These are phyloP conservation scores for Tipula confusa DNA, from an alignment of 2,888 invertebrate genomes.

Conservation along the genomic window DNA sequence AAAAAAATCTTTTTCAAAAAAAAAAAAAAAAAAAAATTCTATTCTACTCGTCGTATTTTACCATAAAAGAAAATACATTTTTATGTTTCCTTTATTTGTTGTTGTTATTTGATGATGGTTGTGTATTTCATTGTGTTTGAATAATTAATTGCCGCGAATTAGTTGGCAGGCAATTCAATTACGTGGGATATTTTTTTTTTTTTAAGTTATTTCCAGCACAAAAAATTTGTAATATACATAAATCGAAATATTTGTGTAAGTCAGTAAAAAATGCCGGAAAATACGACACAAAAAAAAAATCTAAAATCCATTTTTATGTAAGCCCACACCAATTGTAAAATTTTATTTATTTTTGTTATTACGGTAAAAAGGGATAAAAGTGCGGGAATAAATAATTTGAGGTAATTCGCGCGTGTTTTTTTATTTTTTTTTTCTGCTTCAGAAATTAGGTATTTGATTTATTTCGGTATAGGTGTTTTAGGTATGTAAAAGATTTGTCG, in stretches of 20 bases:
- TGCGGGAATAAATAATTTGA: neutral
- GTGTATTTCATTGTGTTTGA: neutral
- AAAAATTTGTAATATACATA: neutral
- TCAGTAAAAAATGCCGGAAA: neutral
- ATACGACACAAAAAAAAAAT: neutral
- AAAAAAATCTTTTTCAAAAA: neutral
- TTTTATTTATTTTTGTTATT: neutral
- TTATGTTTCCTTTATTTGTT: slow-evolving; percentile 1
- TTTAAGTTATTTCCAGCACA: neutral
- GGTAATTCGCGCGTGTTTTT: neutral
- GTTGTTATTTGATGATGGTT: neutral
- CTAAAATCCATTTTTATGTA: neutral
- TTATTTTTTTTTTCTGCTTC: too few species aligned
- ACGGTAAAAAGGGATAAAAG: too few species aligned
- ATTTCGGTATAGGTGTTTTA: neutral
- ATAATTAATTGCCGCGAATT: slow-evolving; percentile 25
- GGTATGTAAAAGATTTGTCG: too few species aligned
- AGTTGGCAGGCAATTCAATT: slow-evolving; percentile 25
- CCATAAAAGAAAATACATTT: neutral
- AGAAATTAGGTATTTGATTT: neutral
- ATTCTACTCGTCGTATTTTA: neutral
- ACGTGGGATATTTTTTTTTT: slow-evolving; percentile 13
- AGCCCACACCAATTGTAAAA: neutral
- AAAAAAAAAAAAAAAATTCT: too few species aligned
- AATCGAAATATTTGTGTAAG: neutral